Base-by-base conservation (phyloP, 2,888 invertebrate species). In the Trachelus troglodyta region DNA sequence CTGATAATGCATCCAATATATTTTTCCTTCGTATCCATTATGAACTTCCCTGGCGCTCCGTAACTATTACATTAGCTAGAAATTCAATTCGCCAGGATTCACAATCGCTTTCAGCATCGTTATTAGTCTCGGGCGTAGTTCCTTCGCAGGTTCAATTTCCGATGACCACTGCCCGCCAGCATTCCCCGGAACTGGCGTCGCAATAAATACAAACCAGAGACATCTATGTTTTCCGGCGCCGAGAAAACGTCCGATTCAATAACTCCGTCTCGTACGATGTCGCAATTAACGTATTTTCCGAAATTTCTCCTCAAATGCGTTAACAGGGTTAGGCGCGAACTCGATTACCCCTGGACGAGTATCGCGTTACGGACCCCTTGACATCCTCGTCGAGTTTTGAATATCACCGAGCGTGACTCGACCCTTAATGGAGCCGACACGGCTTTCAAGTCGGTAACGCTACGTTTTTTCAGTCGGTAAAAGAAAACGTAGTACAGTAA, bases 401-500 rank as follows among this genome's bases (percentile, higher is more conserved):
- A 73, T 77, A 73, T 77, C 74, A 74, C 30, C 77, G 40, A 68
- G 71, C 77, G 73, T 73, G 73, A 73, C 73, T 37, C 73, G 77
- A 71, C 68, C 69, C 56, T 74, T 77, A 77, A 77, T 77, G 56
- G 56, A 56, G 56, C 68, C 73, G 77, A 35, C 37, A 73, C 74
- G 15, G 76, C 69, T 91, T 76, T 90, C 91, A 56, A 92, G 92
- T 56, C 77, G 30, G 12, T 69, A 91, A 92, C 78, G 90, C 91
- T 77, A 92, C 92, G 79, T 92, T 89, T 91, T 69, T 85, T 86
- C 84, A 89, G 88, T 81, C 88, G 79, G 89, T 90, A 69, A 91
- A 91, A 84, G 85, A 92, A 34, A 88, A 88, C 77, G 91, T 92
- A 85, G 92, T 92, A 85, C 90, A 92, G 86, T 80, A 92, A 86